Conservation (phyloP, 2,797 vertebrate species). For the Acanthurus leucopareius region DNA sequence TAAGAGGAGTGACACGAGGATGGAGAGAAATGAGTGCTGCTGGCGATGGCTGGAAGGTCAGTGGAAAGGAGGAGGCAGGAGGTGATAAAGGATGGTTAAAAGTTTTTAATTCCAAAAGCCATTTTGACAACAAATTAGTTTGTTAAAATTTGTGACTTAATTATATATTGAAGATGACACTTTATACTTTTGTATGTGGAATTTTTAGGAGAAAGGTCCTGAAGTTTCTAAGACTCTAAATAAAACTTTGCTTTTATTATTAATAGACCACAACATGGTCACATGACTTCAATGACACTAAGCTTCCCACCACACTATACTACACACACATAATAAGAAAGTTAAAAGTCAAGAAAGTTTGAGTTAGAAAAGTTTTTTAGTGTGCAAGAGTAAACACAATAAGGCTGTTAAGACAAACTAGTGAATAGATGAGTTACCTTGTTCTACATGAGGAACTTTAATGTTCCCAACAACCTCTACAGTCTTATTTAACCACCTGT, state of each 20-base stretch:
- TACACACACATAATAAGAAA: too few species aligned
- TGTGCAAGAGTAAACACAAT: too few species aligned
- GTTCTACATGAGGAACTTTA: too few species aligned
- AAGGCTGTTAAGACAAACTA: too few species aligned
- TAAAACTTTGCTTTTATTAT: neutral
- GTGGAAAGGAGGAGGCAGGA: neutral
- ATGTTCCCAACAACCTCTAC: too few species aligned
- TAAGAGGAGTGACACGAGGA: constrained; percentile 15
- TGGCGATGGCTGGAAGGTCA: constrained; percentile 58
- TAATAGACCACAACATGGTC: too few species aligned
- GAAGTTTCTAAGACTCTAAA: constrained; percentile 10
- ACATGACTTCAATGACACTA: too few species aligned
- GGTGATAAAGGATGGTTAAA: constrained; percentile 24
- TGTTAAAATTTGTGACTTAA: constrained; percentile 22
- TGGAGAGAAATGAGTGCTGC: constrained; percentile 21
- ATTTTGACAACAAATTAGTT: constrained; percentile 35
- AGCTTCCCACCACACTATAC: too few species aligned
- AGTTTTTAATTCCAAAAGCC: constrained; percentile 25
- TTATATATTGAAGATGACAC: constrained; percentile 33
- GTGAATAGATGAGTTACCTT: too few species aligned
- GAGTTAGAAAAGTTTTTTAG: too few species aligned
- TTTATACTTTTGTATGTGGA: neutral
- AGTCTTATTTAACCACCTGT: too few species aligned
- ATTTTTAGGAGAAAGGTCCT: constrained; percentile 24
- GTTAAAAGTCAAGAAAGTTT: too few species aligned